phyloP scores from a whole-genome alignment of 2,797 vertebrate genomes.

The Eospalax fontanierii region DNA sequence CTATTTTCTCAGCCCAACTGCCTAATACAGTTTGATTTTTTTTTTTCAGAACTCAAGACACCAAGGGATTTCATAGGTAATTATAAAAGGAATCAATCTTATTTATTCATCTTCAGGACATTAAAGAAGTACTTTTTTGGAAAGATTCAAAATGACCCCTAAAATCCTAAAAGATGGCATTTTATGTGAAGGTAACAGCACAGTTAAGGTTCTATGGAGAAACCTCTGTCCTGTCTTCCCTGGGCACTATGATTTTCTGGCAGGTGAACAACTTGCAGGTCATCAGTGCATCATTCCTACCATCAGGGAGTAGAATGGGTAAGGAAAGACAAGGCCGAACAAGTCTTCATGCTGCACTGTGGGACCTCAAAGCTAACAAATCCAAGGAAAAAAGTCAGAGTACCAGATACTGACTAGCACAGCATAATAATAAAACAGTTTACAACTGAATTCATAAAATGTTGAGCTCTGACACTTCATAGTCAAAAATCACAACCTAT shows the following conservation, averaged over 20 bases:
- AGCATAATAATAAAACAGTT: background rate
- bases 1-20: slow-evolving; percentile 18
- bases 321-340: background rate
- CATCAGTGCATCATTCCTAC: background rate
- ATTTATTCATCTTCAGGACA: slow-evolving; percentile 23
- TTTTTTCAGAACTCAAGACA: slow-evolving; percentile 12
- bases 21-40: background rate
- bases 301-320: background rate
- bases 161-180: background rate
- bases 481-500: background rate
- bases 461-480: slow-evolving; percentile 1
- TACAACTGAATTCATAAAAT: slow-evolving; percentile 27
- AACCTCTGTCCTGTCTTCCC: background rate
- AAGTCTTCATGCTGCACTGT: background rate
- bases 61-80: background rate
- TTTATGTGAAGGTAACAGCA: background rate
- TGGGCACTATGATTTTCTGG: too few species aligned
- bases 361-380: background rate
- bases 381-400: background rate
- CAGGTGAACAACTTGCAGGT: background rate
- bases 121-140: background rate
- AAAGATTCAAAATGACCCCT: background rate
- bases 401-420: background rate
- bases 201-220: background rate
- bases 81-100: background rate